A percentile compares a stretch with the other conserved stretches of the same genome.
Evolutionary conservation across 2,113 vertebrate genomes (phyloP).

Genomic region (Scalopus aquaticus): DNA sequence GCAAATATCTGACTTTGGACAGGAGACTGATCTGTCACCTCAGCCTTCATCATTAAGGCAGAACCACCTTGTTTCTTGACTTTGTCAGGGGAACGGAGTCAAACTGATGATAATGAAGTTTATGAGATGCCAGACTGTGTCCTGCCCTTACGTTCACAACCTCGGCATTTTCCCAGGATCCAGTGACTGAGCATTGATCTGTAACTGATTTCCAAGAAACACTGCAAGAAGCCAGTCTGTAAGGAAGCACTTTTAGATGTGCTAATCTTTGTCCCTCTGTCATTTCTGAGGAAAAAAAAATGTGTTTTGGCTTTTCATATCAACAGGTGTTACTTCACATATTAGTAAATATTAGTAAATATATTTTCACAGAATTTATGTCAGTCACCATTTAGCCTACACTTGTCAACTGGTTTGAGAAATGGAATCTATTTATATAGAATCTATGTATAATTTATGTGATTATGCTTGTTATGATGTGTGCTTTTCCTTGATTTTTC

Average conservation of each 20-base stretch:
- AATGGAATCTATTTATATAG: neutral
- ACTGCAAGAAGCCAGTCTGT: neutral
- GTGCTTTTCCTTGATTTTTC: neutral
- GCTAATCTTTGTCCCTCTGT: neutral
- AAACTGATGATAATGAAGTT: neutral
- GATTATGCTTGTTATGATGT: neutral
- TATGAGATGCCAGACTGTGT: too few relatives aligned
- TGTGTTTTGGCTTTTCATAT: neutral
- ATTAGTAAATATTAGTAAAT: neutral
- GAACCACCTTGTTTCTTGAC: neutral
- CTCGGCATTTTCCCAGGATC: neutral
- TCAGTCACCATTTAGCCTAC: neutral
- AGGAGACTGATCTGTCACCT: neutral
- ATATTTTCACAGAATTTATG: neutral
- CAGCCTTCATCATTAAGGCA: neutral
- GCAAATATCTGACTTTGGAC: neutral
- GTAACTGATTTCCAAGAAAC: neutral
- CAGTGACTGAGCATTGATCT: neutral
- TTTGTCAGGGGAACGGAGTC: neutral
- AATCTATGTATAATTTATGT: neutral
- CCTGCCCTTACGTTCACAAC: too few relatives aligned
- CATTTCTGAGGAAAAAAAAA: neutral
- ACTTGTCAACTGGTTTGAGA: neutral
- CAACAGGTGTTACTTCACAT: neutral
- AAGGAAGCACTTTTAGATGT: neutral